A percentile compares a stretch with the other conserved stretches of the same genome.
phyloP scores from a whole-genome alignment of 2,797 vertebrate species.

The Helarctos malayanus region DNA sequence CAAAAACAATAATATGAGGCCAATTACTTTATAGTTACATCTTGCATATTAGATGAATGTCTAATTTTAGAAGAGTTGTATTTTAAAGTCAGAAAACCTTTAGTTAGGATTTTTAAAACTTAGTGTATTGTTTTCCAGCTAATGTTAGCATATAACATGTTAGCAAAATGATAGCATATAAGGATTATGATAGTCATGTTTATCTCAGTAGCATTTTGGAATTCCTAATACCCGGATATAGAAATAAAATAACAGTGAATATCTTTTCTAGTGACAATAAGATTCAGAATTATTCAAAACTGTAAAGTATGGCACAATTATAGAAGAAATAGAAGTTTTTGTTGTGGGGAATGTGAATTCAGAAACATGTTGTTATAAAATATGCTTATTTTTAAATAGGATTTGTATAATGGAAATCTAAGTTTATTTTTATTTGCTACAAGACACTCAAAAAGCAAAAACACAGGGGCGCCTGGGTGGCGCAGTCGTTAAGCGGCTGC shows the following conservation, averaged over 20 bases:
- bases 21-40: conserved; percentile 60
- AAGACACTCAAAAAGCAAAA: conserved; percentile 54
- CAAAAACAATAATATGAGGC: conserved; percentile 50
- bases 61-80: conserved; percentile 62
- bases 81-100: conserved; percentile 65
- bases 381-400: conserved; percentile 56
- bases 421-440: conserved; percentile 45
- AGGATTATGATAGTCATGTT: not conserved
- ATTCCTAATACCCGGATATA: conserved; percentile 21
- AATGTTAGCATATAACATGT: not conserved
- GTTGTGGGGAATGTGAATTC: not conserved
- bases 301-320: conserved; percentile 14
- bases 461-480: too few species aligned
- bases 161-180: conserved; percentile 7
- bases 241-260: conserved; percentile 56
- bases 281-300: conserved; percentile 56
- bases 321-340: not conserved
- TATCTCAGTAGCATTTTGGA: conserved; percentile 11
- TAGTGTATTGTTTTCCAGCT: not conserved
- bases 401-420: not conserved
- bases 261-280: not conserved
- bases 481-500: too few species aligned
- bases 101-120: conserved; percentile 40
- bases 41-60: conserved; percentile 60
- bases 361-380: conserved; percentile 21